A percentile compares a stretch with the other conserved stretches of the same genome.
Conservation (phyloP, 1,140 invertebrate species). For the Archivesica marissinica region DNA sequence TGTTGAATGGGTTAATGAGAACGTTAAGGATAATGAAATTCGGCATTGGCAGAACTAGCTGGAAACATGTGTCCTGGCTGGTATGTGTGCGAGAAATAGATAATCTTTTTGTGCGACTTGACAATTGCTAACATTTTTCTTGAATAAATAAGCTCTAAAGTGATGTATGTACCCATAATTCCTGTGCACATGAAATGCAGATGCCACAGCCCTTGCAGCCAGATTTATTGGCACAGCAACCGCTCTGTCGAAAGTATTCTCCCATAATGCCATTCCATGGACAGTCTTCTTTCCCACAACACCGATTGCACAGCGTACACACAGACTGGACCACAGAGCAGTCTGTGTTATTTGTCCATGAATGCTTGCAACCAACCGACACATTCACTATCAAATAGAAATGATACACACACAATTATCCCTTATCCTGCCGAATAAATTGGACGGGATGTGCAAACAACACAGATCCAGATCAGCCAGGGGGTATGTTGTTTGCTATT, state of each 20-base stretch:
- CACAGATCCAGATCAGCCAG: too few relatives aligned
- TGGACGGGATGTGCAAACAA: too few relatives aligned
- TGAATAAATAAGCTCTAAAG: too few relatives aligned
- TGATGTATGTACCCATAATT: constrained; percentile 80
- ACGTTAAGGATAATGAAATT: too few relatives aligned
- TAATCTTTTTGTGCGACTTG: too few relatives aligned
- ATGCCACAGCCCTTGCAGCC: constrained; percentile 79
- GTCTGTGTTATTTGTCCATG: constrained; percentile 64
- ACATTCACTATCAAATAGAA: constrained; percentile 70
- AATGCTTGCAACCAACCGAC: constrained; percentile 77
- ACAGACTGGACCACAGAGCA: constrained; percentile 67
- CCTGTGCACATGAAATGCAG: constrained; percentile 75
- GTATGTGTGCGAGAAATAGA: too few relatives aligned
- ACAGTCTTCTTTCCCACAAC: constrained; percentile 75
- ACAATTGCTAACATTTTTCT: too few relatives aligned
- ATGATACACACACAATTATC: background rate
- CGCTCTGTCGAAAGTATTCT: constrained; percentile 70
- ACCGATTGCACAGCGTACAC: constrained; percentile 79
- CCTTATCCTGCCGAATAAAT: too few relatives aligned
- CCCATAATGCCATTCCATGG: constrained; percentile 72
- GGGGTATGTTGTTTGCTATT: too few relatives aligned
- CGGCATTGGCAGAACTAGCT: too few relatives aligned
- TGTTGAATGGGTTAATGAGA: too few relatives aligned
- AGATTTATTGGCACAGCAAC: constrained; percentile 70
- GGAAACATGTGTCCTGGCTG: too few relatives aligned